Base-by-base conservation (phyloP, 2,888 invertebrate species). In the Yponomeuta evonymella region DNA sequence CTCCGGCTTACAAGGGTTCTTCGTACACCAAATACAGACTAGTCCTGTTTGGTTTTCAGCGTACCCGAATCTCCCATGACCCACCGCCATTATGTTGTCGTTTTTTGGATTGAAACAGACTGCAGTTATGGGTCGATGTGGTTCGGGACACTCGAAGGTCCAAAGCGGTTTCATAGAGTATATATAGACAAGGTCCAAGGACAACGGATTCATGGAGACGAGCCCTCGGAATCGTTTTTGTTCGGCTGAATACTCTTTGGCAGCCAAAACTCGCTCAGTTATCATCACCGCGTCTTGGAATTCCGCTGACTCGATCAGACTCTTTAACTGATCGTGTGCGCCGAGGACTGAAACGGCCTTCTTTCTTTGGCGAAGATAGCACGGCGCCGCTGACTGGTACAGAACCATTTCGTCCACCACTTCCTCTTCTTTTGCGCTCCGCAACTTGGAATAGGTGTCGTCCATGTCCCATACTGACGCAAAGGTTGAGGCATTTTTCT, bases 381-480 rank as follows among this genome's bases (percentile, higher is more conserved):
- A 75, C 0, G 85, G 81, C 11, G 84, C 84, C 12, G 87, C 87
- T 9, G 88, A 83, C 75, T 89, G 89, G 73, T 90, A 90, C 78
- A 92, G 74, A 10, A 93, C 90, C 85, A 93, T 88, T 73, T 90
- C 89, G 66, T 93, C 93, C 11, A 88, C 85, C 67, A 85, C 82
- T 72, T 85, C 84, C n/a, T 77, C 77, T 1, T 76, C 75, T 66
- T 75, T 77, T 4, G 80, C 75, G 73, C 79, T 78, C n/a, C 89
- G 88, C 48, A 93, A 77, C 69, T 85, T 86, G 8, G 89, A 88
- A 75, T 94, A 95, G 0, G 95, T 95, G 78, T 96, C 96, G 77
- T 94, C 94, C 94, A 96, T 96, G 76, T 96, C 95, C 94, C 96
- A 97, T 78, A 94, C 92, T 0, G 96, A 96, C 0, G 96, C 96